phyloP scores from a whole-genome alignment of 2,888 invertebrate genomes.

The Drosophila mettleri region DNA sequence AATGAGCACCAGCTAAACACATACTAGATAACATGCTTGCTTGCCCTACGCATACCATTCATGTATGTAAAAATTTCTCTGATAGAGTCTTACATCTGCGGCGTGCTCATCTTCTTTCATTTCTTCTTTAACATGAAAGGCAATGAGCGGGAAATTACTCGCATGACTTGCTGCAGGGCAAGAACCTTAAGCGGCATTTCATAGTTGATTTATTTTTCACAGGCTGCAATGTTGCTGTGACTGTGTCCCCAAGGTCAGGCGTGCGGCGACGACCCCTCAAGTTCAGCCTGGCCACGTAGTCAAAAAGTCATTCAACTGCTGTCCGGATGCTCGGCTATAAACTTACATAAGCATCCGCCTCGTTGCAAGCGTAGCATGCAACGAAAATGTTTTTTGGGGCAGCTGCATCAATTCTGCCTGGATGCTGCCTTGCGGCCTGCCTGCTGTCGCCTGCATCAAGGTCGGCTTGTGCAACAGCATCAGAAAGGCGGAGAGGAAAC shows the following conservation, averaged over 20 bases:
- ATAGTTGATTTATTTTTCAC: constrained; percentile 58
- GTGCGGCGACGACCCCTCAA: constrained; percentile 55
- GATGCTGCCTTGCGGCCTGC: constrained; percentile 2
- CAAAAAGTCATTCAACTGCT: constrained; percentile 69
- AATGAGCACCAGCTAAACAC: too few relatives aligned
- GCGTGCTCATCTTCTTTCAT: neutral
- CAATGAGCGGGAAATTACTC: constrained; percentile 41
- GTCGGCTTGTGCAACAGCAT: constrained; percentile 34
- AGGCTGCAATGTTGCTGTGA: constrained; percentile 18
- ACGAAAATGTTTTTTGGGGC: constrained; percentile 32
- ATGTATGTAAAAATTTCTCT: neutral
- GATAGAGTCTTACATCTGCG: neutral
- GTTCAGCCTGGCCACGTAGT: constrained; percentile 48
- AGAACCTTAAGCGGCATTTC: constrained; percentile 42
- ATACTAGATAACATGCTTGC: neutral
- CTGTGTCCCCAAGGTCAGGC: constrained; percentile 30
- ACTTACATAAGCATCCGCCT: constrained; percentile 64
- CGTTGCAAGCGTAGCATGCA: constrained; percentile 55
- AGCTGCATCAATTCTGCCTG: constrained; percentile 23
- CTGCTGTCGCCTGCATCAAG: constrained; percentile 44
- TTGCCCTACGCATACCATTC: neutral
- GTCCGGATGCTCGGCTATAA: constrained; percentile 20
- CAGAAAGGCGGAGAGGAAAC: constrained; percentile 38
- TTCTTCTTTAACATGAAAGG: constrained; percentile 23
- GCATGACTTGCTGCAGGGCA: constrained; percentile 21